phyloP scores from a whole-genome alignment of 1,140 invertebrate genomes.

The Drosophila varians region DNA sequence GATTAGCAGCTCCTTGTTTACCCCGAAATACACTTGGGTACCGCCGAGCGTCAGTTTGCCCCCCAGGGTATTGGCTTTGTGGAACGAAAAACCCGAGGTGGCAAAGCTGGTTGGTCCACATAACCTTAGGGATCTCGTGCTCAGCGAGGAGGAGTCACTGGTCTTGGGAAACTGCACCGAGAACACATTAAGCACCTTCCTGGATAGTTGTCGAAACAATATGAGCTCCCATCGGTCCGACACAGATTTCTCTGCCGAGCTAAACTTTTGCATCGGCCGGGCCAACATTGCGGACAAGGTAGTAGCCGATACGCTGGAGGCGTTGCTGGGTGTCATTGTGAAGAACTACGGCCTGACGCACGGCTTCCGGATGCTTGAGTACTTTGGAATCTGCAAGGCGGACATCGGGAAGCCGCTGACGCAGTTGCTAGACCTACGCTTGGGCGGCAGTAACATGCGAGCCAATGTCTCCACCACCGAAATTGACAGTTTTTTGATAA shows the following conservation, averaged over 20 bases:
- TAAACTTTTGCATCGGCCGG: constrained; percentile 48
- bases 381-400: constrained; percentile 88
- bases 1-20: constrained; percentile 55
- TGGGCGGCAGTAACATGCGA: constrained; percentile 75
- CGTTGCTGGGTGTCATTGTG: constrained; percentile 92
- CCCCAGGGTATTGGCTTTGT: constrained; percentile 46
- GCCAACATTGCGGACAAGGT: constrained; percentile 59
- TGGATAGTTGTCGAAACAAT: constrained; percentile 45
- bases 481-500: constrained; percentile 84
- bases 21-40: constrained; percentile 85
- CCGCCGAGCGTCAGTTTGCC: constrained; percentile 84
- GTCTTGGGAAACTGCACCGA: constrained; percentile 22
- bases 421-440: constrained; percentile 70
- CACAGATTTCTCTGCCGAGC: constrained; percentile 35
- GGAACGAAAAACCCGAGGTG: constrained; percentile 26
- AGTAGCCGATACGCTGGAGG: constrained; percentile 93
- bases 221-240: constrained; percentile 12
- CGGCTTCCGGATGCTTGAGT: constrained; percentile 88
- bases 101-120: constrained; percentile 50
- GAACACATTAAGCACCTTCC: constrained; percentile 11
- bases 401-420: constrained; percentile 79
- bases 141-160: constrained; percentile 48
- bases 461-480: constrained; percentile 61
- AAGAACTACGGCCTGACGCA: constrained; percentile 85
- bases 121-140: constrained; percentile 38